phyloP scores from a whole-genome alignment of 2,113 vertebrate species.

The Nothobranchius kuhntae region DNA sequence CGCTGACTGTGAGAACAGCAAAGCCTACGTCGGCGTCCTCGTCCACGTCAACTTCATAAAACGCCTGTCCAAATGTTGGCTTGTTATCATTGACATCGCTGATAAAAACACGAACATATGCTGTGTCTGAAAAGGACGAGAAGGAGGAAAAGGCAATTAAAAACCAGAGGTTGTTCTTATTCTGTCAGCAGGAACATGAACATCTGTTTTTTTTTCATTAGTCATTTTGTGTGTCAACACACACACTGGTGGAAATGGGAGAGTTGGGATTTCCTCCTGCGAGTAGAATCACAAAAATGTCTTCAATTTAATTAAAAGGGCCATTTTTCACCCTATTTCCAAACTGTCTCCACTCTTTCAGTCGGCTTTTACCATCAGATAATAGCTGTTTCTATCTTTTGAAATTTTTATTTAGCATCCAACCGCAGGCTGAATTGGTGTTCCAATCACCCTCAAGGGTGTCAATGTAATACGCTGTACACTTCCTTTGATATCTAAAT shows the following conservation, averaged over 20 bases:
- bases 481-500: conserved; percentile 73
- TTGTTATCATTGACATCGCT: conserved; percentile 91
- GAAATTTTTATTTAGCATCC: conserved; percentile 10
- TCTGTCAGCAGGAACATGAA: conserved; percentile 72
- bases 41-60: conserved; percentile 83
- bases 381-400: conserved; percentile 46
- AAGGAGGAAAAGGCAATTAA: conserved; percentile 29
- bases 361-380: conserved; percentile 57
- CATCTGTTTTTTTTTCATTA: conserved; percentile 41
- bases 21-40: conserved; percentile 87
- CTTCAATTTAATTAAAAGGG: background rate
- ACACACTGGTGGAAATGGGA: background rate
- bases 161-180: conserved; percentile 69
- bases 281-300: conserved; percentile 8
- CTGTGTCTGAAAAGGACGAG: conserved; percentile 77
- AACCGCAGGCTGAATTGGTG: conserved; percentile 15
- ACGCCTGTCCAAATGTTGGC: conserved; percentile 79
- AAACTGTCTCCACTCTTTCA: conserved; percentile 2
- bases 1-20: conserved; percentile 82
- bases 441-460: conserved; percentile 70
- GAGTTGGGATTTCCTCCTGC: conserved; percentile 4
- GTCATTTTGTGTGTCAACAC: conserved; percentile 6
- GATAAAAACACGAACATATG: conserved; percentile 85
- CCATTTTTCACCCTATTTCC: background rate
- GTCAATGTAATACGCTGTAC: conserved; percentile 50